These are phyloP conservation scores for Homarus americanus DNA, from an alignment of 1,140 invertebrate genomes.

Conservation along the genomic window DNA sequence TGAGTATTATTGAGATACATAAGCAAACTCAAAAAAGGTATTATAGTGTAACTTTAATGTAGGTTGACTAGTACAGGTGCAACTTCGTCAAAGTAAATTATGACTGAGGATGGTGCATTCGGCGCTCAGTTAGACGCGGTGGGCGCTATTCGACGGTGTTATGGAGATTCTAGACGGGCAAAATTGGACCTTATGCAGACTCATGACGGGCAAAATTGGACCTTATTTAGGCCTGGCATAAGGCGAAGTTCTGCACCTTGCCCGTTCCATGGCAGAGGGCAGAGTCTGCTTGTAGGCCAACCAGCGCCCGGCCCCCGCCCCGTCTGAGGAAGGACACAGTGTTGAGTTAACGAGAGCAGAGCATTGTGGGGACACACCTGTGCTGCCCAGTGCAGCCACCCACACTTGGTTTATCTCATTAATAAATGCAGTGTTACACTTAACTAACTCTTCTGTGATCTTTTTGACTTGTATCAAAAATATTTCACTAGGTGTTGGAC, in stretches of 20 bases:
- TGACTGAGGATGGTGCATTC: conserved; percentile 56
- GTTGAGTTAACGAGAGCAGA: conserved; percentile 60
- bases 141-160: conserved; percentile 39
- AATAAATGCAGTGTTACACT: too few species aligned
- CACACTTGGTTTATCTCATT: too few species aligned
- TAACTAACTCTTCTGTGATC: too few species aligned
- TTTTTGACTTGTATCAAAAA: too few species aligned
- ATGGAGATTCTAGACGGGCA: conserved; percentile 58
- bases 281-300: conserved; percentile 67
- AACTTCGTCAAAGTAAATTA: conserved; percentile 25
- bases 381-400: too few species aligned
- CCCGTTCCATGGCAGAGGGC: conserved; percentile 65
- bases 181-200: conserved; percentile 69
- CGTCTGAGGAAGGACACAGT: conserved; percentile 67
- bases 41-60: conserved; percentile 40
- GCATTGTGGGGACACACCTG: conserved; percentile 4
- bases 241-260: conserved; percentile 66
- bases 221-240: conserved; percentile 71
- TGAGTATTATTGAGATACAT: conserved; percentile 46
- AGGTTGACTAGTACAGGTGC: conserved; percentile 57
- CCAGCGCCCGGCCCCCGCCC: conserved; percentile 64
- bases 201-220: conserved; percentile 30
- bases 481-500: too few species aligned
- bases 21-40: conserved; percentile 40
- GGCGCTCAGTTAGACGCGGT: conserved; percentile 58